Percentiles rank a stretch among this genome's conserved stretches.
Conservation (phyloP, 1,140 invertebrate genomes). For the Sitobion miscanthi region DNA sequence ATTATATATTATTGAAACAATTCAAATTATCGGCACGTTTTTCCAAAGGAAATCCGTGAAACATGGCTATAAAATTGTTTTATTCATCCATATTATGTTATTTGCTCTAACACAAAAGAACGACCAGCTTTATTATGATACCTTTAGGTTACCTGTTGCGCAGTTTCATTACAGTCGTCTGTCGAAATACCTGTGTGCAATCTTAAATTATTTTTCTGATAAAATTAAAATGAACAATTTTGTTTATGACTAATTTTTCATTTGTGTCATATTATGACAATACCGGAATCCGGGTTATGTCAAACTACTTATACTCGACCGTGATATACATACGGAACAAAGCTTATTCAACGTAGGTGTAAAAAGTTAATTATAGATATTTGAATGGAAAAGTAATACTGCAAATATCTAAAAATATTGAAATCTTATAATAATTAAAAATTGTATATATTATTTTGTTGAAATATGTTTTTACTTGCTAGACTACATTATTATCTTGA, state of each 20-base stretch:
- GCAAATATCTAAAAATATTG: not conserved
- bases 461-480: too few relatives aligned
- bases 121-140: not conserved
- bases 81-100: not conserved
- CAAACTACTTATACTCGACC: not conserved
- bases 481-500: too few relatives aligned
- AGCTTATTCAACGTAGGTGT: not conserved
- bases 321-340: not conserved
- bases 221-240: slow-evolving; percentile 11
- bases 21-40: slow-evolving; percentile 8
- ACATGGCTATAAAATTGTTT: not conserved
- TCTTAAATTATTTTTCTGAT: not conserved
- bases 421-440: not conserved
- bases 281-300: not conserved
- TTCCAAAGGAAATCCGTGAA: not conserved
- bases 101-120: not conserved
- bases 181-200: not conserved
- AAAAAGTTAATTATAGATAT: not conserved
- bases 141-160: not conserved
- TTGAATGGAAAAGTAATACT: not conserved
- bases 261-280: not conserved
- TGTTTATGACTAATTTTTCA: not conserved
- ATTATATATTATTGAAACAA: not conserved
- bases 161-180: not conserved
- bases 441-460: too few relatives aligned